Base-by-base conservation (phyloP, 2,888 invertebrate species). In the Watsonalla binaria region DNA sequence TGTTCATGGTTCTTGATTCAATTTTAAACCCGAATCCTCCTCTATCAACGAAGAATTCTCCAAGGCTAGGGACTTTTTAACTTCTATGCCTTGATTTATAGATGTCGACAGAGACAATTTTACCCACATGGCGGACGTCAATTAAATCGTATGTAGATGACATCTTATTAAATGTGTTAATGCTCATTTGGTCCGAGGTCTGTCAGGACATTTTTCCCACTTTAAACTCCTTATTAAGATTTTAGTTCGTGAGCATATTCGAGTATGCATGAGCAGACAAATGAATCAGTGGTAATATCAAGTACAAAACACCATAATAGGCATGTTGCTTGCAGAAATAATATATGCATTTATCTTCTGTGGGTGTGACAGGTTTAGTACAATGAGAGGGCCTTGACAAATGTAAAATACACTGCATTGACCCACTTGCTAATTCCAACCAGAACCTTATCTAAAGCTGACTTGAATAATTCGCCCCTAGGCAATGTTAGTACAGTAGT, bases 341-440 rank as follows among this genome's bases (percentile, higher is more conserved):
- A 42, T 42, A 11, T 11, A 11, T 42, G 11, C 11, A 11, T 42
- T 11, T 42, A 42, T 11, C 8, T 11, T 5, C 11, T 11, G 42
- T 42, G 42, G 42, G 42, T 42, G 42, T 42, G 42, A 42, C 42
- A 42, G 42, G 9, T 42, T 42, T 42, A 42, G 42, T 42, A 42
- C 42, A 42, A 42, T 42, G 11, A 8, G 42, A 46, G 45, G 33
- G 57, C 61, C 61, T 61, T 61, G 61, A 59, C 59, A 58, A 54
- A 54, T 71, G 63, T 63, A 63, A 66, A 71, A 62, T 24, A 52
- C 39, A 53, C 61, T 54, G 56, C 71, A 71, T 58, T 70, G 71
- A 65, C 71, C 71, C 52, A 67, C 51, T 63, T 68, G 60, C 63
- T 61, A 70, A 65, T 62, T 64, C 62, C 49, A 52, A 58, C 53